A percentile compares a stretch with the other conserved stretches of the same genome.
Conservation (phyloP, 2,113 vertebrate genomes). For the Sylvia atricapilla region DNA sequence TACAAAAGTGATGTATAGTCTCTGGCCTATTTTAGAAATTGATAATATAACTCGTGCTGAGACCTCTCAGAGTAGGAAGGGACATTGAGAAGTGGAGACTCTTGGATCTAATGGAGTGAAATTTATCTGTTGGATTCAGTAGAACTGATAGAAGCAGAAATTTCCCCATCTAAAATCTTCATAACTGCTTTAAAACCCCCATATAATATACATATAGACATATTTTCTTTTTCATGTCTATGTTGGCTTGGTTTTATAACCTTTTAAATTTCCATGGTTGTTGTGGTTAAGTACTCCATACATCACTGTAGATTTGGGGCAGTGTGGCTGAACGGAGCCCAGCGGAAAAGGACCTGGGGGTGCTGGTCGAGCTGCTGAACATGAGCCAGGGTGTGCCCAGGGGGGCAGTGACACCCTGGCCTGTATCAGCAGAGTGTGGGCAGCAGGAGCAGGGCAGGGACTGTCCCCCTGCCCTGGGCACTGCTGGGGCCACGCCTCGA, state of each 20-base stretch:
- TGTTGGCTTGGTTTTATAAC: neutral
- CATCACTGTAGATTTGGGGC: neutral
- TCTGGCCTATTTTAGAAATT: neutral
- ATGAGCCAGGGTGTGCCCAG: neutral
- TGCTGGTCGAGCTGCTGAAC: neutral
- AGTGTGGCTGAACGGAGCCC: neutral
- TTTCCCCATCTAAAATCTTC: neutral
- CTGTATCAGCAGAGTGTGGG: accelerated
- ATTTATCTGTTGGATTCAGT: neutral
- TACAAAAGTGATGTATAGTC: neutral
- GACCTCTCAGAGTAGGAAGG: neutral
- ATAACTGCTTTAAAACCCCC: neutral
- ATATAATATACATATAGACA: neutral
- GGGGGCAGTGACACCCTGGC: neutral
- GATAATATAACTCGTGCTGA: neutral
- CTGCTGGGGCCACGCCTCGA: neutral
- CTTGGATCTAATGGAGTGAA: neutral
- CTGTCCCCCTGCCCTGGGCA: neutral
- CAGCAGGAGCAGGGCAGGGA: neutral
- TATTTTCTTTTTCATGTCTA: neutral
- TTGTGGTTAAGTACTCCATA: neutral
- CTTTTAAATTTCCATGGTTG: neutral
- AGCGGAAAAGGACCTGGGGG: neutral
- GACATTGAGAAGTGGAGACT: neutral
- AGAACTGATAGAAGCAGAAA: neutral